Base-by-base conservation (phyloP, 1,140 invertebrate genomes). In the Chlorops oryzae region DNA sequence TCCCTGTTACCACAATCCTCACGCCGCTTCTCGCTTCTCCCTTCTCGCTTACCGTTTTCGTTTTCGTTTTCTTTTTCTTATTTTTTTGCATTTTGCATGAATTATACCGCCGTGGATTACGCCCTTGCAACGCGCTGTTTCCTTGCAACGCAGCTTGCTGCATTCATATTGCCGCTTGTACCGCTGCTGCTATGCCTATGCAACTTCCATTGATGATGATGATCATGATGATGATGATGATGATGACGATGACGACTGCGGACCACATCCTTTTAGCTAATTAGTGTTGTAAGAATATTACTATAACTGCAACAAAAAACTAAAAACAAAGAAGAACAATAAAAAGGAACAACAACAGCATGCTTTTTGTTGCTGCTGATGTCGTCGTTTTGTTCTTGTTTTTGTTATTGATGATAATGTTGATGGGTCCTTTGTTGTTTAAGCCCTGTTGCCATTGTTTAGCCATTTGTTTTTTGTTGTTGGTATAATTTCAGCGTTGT, bases 241-340 rank as follows among this genome's bases (percentile, higher is more conserved):
- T n/a, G n/a, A n/a, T n/a, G n/a, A n/a, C n/a, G n/a, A n/a, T n/a
- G n/a, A n/a, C n/a, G n/a, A n/a, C n/a, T 25, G 6, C 21, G 5
- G 6, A n/a, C 24, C 27, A 20, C 21, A 45, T 45, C 42, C 42
- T 32, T 45, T 45, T 32, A 32, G 42, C 42, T 45, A 45, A 45
- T 45, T 45, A 45, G 42, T 45, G 42, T 18, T 45, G 34, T n/a
- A 45, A 28, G 25, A 45, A 28, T 18, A 28, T 21, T 34, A 32
- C 22, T 45, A 34, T 32, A 13, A 9, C 13, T 32, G 28, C 28
- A 7, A 32, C 7, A n/a, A n/a, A n/a, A n/a, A n/a, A n/a, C n/a
- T n/a, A n/a, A n/a, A n/a, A n/a, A n/a, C n/a, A 9, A 32, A 32
- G 28, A 45, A 45, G 24, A 27, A 13, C 15, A 18, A 28, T 20